A percentile compares a stretch with the other conserved stretches of the same genome.
Evolutionary conservation across 2,888 invertebrate species (phyloP).

Genomic region (Steinernema hermaphroditum): DNA sequence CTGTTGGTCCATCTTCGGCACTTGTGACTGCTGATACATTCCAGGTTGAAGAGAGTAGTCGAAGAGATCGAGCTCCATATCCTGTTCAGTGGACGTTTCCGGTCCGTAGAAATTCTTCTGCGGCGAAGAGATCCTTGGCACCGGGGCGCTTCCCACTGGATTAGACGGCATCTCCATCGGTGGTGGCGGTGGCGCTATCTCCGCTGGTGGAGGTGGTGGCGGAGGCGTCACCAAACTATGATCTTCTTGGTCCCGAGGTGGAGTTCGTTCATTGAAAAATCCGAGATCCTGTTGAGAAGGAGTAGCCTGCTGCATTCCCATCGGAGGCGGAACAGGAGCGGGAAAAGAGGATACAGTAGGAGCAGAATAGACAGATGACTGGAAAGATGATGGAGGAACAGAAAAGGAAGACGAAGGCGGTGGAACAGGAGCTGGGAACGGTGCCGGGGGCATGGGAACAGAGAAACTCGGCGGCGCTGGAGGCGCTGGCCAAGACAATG

Average conservation of each 20-base stretch:
- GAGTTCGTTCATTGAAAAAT: neutral
- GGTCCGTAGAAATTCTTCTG: too few species aligned
- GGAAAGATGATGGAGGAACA: too few species aligned
- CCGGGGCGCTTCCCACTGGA: too few species aligned
- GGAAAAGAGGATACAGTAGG: too few species aligned
- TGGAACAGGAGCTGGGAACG: neutral
- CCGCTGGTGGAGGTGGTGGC: constrained; percentile 7
- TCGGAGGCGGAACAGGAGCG: too few species aligned
- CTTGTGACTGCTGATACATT: too few species aligned
- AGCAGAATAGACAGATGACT: too few species aligned
- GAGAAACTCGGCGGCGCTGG: neutral
- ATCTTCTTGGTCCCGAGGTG: too few species aligned
- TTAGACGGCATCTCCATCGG: too few species aligned
- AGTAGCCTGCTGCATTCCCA: too few species aligned
- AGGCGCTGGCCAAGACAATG: neutral
- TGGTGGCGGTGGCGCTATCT: neutral
- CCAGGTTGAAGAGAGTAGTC: neutral
- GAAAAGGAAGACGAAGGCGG: neutral
- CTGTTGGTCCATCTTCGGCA: too few species aligned
- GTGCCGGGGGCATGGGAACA: neutral
- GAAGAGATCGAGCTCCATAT: neutral
- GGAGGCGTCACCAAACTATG: neutral
- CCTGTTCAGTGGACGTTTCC: neutral
- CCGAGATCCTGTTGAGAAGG: neutral
- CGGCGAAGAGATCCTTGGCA: neutral